Base-by-base conservation (phyloP, 1,140 invertebrate genomes). In the Sminthurides bifidus region DNA sequence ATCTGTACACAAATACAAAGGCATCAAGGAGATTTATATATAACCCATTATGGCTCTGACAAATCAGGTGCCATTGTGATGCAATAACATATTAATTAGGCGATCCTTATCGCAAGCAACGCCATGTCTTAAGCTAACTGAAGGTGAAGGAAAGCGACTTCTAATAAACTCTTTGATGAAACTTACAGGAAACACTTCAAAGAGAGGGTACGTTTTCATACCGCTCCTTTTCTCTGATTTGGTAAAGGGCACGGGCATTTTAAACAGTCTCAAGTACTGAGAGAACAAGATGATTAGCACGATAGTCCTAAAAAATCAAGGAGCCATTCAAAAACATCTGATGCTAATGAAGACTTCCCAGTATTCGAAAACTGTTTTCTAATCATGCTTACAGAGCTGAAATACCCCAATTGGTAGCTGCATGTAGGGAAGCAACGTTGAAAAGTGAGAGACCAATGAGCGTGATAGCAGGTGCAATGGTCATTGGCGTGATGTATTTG, bases 181-280 rank as follows among this genome's bases (percentile, higher is more conserved):
- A 73, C 76, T 77, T 70, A 88, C 86, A 37, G 87, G 85, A 66
- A 89, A 87, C 14, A 89, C 68, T 71, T 87, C 85, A 68, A 88
- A 90, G 3, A 87, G 67, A 33, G 81, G 79, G 65, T 86, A 87
- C 73, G 77, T 78, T 0, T 68, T 56, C 68, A 79, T 68, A 0
- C 84, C 83, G 19, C 73, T 68, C 4, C 71, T 72, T 64, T 76
- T 79, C 49, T 72, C 73, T 61, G 80, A 88, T 1, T 72, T 68
- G 17, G 81, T 58, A 49, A 57, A 63, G 62, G 68, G 62, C 1
- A 81, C 69, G 0, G 86, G 85, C 19, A 82, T 70, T 17, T 76
- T 70, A 0, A 89, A 76, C 43, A 85, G 76, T 3, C 76, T 75
- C 71, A 91, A 72, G 66, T 85, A 81, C 70, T 90, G 84, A 0